Percentiles rank a stretch among this genome's conserved stretches.
phyloP scores from a whole-genome alignment of 2,888 invertebrate species.

The Thecophora atra region DNA sequence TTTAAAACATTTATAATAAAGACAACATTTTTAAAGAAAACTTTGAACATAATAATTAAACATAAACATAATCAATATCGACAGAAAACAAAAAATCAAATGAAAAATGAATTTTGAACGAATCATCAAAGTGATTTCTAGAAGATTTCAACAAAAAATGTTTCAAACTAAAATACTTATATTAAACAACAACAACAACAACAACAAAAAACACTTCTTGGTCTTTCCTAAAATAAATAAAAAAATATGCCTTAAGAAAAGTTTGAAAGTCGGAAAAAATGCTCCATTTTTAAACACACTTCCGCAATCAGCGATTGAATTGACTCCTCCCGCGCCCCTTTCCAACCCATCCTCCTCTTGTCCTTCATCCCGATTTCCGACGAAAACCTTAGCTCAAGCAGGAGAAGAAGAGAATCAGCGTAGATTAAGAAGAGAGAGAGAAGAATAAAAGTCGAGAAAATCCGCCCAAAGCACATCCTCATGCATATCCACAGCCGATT shows the following conservation, averaged over 20 bases:
- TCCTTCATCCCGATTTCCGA: slow-evolving; percentile 17
- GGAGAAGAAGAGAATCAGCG: not conserved
- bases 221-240: slow-evolving; percentile 31
- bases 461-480: slow-evolving; percentile 16
- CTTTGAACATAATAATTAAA: slow-evolving; percentile 5
- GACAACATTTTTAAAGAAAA: slow-evolving; percentile 20
- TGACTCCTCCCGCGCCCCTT: no score
- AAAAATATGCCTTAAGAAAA: slow-evolving; percentile 26
- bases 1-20: slow-evolving; percentile 4
- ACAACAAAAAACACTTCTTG: slow-evolving; percentile 29
- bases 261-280: slow-evolving; percentile 38
- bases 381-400: not conserved
- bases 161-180: slow-evolving; percentile 13
- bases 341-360: slow-evolving; percentile 19
- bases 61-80: slow-evolving; percentile 2
- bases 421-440: no score
- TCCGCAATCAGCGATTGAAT: no score
- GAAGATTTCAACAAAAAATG: slow-evolving; percentile 33
- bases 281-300: slow-evolving; percentile 31
- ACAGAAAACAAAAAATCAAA: no score
- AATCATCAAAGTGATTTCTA: slow-evolving; percentile 23
- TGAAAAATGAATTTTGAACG: no score
- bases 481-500: not conserved
- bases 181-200: slow-evolving; percentile 21
- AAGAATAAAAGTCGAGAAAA: not conserved